Base-by-base conservation (phyloP, 2,113 vertebrate genomes). In the Bungarus multicinctus region DNA sequence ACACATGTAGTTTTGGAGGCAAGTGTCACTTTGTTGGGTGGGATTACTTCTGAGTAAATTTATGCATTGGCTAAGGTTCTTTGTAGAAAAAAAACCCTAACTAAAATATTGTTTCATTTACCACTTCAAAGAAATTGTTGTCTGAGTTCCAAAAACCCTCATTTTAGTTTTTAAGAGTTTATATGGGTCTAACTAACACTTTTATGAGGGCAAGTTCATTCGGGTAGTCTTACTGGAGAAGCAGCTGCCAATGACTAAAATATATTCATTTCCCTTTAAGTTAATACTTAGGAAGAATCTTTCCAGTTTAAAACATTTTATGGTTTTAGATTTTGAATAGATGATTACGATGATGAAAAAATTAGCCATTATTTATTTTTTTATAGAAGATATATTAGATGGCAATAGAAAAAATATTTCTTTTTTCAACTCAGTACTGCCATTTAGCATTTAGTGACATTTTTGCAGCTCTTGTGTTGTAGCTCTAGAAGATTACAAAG, bases 171-270 rank as follows among this genome's bases (percentile, higher is more conserved):
- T 90, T 90, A 90, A 92, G 90, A 93, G 93, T 94, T 95, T 94
- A 95, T 93, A 47, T 20, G 0, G 94, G 54, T 92, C 90, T 92
- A 94, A 88, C 95, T 94, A 96, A 94, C 91, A 93, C 94, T 91
- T 95, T 88, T 52, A 89, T 43, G 85, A 88, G 47, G 81, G 60
- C 85, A 86, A 64, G 6, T 93, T 91, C 52, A 90, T 91, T 89
- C 90, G 53, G 64, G 45, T 45, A 93, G 94, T 97, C 94, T 96
- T 94, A 91, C 91, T 92, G 90, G 53, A 93, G 94, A 81, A 93
- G 93, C 93, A 89, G 94, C 55, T 94, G 91, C 87, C 93, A 91
- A 87, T 95, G 96, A 96, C 94, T 91, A 94, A 95, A 97, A 92
- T 94, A 81, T 92, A 91, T 85, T 90, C 8, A 92, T 91, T 93